These are phyloP conservation scores for Teleogryllus oceanicus DNA, from an alignment of 2,888 invertebrate genomes.

Conservation along the genomic window DNA sequence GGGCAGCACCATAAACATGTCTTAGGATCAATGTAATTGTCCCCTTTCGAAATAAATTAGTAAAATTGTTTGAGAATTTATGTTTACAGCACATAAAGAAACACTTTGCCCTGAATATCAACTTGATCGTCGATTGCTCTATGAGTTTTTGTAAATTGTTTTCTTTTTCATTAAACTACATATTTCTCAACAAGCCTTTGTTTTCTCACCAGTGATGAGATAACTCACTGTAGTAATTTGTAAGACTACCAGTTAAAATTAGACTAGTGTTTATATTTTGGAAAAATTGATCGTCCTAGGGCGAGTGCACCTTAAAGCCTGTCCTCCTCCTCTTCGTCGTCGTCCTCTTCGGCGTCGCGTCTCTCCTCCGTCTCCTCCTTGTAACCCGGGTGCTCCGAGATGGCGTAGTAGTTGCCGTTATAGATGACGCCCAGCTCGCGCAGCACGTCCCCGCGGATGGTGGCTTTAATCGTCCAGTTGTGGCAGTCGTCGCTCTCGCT, in stretches of 20 bases:
- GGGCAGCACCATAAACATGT: slow-evolving; percentile 32
- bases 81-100: slow-evolving; percentile 19
- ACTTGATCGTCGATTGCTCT: slow-evolving; percentile 36
- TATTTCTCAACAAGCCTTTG: slow-evolving; percentile 12
- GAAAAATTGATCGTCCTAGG: not conserved
- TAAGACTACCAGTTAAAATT: too few species aligned
- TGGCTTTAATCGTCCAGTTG: slow-evolving; percentile 96
- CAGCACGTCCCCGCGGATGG: slow-evolving; percentile 85
- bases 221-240: too few species aligned
- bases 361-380: slow-evolving; percentile 85
- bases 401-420: slow-evolving; percentile 92
- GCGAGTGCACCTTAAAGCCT: slow-evolving; percentile 46
- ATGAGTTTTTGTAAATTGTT: slow-evolving; percentile 19
- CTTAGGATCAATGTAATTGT: not conserved
- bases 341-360: slow-evolving; percentile 72
- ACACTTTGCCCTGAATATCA: not conserved
- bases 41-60: slow-evolving; percentile 21
- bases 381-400: slow-evolving; percentile 91
- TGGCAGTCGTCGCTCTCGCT: slow-evolving; percentile 90
- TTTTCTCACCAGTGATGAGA: not conserved
- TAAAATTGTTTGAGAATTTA: slow-evolving; percentile 18
- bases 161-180: not conserved
- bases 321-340: slow-evolving; percentile 76
- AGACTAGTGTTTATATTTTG: too few species aligned
- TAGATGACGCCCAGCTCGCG: slow-evolving; percentile 90